phyloP scores from a whole-genome alignment of 2,888 invertebrate species.

The Odontomyia ornata region DNA sequence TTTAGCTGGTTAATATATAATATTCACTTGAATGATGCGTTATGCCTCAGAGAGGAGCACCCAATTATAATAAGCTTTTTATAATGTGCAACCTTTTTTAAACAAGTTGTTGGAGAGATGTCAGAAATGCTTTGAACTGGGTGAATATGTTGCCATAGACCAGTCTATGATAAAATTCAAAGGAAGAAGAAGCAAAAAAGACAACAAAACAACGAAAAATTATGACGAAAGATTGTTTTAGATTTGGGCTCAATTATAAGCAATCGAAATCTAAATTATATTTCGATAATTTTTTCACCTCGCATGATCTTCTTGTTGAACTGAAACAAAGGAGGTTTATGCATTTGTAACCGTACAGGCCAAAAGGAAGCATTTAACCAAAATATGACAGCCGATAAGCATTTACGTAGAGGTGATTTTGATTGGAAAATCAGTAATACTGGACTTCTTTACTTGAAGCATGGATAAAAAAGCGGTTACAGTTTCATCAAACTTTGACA shows the following conservation, averaged over 20 bases:
- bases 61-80: slow-evolving; percentile 21
- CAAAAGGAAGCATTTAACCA: too few relatives aligned
- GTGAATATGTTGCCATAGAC: slow-evolving; percentile 20
- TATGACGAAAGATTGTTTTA: background rate
- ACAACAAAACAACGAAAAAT: background rate
- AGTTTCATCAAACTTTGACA: slow-evolving; percentile 16
- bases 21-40: slow-evolving; percentile 31
- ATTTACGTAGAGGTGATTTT: slow-evolving; percentile 42
- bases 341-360: slow-evolving; percentile 27
- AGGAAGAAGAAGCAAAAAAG: background rate
- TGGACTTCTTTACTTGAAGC: slow-evolving; percentile 31
- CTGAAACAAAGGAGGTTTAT: slow-evolving; percentile 11
- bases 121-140: slow-evolving; percentile 22
- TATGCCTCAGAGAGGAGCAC: slow-evolving; percentile 17
- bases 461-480: slow-evolving; percentile 19
- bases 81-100: slow-evolving; percentile 22
- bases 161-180: background rate
- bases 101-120: slow-evolving; percentile 11
- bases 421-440: slow-evolving; percentile 44
- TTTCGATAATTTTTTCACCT: slow-evolving; percentile 16
- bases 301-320: background rate
- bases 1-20: slow-evolving; percentile 25
- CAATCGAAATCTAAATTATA: background rate
- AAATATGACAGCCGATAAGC: slow-evolving; percentile 15
- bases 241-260: background rate